phyloP scores from a whole-genome alignment of 2,888 invertebrate genomes.

The Erebia palarica region DNA sequence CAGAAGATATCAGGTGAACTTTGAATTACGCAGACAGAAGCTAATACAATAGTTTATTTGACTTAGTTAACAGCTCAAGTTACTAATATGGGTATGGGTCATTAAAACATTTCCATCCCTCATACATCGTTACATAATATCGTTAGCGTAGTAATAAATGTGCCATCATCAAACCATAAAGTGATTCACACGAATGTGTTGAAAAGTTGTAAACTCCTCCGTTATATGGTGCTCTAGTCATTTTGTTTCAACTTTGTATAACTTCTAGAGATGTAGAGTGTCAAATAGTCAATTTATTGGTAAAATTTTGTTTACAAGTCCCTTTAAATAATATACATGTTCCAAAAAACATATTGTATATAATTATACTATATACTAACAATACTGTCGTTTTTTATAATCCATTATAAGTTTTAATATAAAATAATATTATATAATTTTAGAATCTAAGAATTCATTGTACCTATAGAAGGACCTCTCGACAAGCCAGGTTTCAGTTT shows the following conservation, averaged over 20 bases:
- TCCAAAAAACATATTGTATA: too few species aligned
- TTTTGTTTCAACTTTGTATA: conserved; percentile 18
- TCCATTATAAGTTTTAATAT: too few species aligned
- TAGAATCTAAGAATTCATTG: too few species aligned
- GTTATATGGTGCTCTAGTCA: conserved; percentile 16
- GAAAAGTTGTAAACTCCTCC: conserved; percentile 31
- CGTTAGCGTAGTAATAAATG: conserved; percentile 35
- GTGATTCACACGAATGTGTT: conserved; percentile 34
- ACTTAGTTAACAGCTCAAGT: conserved; percentile 14
- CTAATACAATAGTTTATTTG: neutral
- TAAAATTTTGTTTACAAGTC: too few species aligned
- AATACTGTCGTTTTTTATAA: too few species aligned
- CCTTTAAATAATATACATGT: too few species aligned
- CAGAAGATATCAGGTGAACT: neutral
- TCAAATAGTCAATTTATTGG: too few species aligned
- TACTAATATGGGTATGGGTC: conserved; percentile 16
- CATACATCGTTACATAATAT: conserved; percentile 12
- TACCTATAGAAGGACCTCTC: too few species aligned
- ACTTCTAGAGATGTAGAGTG: neutral
- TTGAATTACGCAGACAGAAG: neutral
- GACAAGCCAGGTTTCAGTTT: too few species aligned
- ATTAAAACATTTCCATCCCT: conserved; percentile 24
- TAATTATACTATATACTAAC: too few species aligned
- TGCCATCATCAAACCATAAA: conserved; percentile 35
- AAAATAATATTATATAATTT: too few species aligned